These are phyloP conservation scores for Macaca mulatta DNA, from an alignment of 2,113 vertebrate genomes.

Conservation along the genomic window DNA sequence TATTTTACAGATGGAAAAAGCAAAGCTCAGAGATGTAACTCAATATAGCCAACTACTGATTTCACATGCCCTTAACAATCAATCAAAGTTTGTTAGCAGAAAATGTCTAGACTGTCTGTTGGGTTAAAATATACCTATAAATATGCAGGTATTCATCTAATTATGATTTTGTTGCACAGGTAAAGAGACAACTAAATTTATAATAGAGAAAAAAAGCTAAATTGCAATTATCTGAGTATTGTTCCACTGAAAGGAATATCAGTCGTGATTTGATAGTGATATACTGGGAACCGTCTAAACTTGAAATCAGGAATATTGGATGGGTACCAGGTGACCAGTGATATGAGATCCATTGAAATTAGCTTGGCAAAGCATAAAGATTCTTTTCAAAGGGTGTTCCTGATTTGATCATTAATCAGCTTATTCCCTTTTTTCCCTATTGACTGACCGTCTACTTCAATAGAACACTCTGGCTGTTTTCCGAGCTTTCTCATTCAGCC, in stretches of 20 bases:
- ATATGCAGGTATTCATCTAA: neutral
- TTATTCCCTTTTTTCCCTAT: slow-evolving; percentile 41
- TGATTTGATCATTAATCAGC: slow-evolving; percentile 58
- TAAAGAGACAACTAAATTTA: neutral
- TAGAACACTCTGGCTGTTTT: slow-evolving; percentile 49
- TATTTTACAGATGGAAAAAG: slow-evolving; percentile 34
- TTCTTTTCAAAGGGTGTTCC: slow-evolving; percentile 49
- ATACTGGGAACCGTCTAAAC: neutral
- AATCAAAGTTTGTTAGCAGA: neutral
- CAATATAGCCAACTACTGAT: neutral
- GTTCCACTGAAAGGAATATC: neutral
- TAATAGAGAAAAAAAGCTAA: neutral
- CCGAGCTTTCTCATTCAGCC: slow-evolving; percentile 65
- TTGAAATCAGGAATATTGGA: slow-evolving; percentile 33
- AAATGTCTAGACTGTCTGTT: neutral
- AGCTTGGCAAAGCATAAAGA: neutral
- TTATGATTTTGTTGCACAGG: neutral
- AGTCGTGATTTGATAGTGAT: slow-evolving; percentile 29
- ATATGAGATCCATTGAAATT: slow-evolving; percentile 4
- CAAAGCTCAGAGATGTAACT: neutral
- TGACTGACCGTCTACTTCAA: slow-evolving; percentile 67
- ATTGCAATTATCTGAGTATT: slow-evolving; percentile 32
- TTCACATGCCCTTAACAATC: neutral
- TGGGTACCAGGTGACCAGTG: neutral
- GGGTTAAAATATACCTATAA: neutral